Conservation (phyloP, 2,888 invertebrate genomes). For the Sminthurides aquaticus region DNA sequence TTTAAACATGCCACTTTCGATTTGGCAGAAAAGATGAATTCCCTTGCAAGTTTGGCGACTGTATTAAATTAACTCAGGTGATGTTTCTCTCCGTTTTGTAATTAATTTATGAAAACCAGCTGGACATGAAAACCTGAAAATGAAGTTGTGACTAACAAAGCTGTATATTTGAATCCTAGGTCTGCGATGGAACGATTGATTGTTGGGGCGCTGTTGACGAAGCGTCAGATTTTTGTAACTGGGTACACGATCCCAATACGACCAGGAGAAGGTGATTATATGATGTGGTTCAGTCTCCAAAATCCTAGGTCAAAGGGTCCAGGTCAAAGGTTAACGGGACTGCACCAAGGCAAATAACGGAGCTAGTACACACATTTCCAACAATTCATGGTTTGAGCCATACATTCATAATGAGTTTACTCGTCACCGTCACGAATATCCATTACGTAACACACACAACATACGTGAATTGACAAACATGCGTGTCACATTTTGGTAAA, state of each 20-base stretch:
- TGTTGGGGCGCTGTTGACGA: slow-evolving; percentile 42
- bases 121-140: background rate
- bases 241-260: slow-evolving; percentile 24
- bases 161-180: too few species aligned
- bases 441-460: too few species aligned
- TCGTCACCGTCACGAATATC: too few species aligned
- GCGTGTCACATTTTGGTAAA: too few species aligned
- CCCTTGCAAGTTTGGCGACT: slow-evolving; percentile 40
- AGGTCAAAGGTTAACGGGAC: too few species aligned
- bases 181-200: slow-evolving; percentile 37
- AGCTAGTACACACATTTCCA: too few species aligned
- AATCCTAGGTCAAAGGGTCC: too few species aligned
- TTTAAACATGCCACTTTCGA: background rate
- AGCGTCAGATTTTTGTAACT: slow-evolving; percentile 37
- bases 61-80: slow-evolving; percentile 32
- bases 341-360: too few species aligned
- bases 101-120: background rate
- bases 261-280: slow-evolving; percentile 4
- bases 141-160: too few species aligned
- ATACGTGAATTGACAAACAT: too few species aligned
- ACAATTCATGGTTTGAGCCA: too few species aligned
- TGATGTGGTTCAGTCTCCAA: background rate
- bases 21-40: slow-evolving; percentile 29
- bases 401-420: too few species aligned
- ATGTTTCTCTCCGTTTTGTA: background rate